Conservation (phyloP, 2,888 invertebrate genomes). For the Mongoloraphidia duomilia region DNA sequence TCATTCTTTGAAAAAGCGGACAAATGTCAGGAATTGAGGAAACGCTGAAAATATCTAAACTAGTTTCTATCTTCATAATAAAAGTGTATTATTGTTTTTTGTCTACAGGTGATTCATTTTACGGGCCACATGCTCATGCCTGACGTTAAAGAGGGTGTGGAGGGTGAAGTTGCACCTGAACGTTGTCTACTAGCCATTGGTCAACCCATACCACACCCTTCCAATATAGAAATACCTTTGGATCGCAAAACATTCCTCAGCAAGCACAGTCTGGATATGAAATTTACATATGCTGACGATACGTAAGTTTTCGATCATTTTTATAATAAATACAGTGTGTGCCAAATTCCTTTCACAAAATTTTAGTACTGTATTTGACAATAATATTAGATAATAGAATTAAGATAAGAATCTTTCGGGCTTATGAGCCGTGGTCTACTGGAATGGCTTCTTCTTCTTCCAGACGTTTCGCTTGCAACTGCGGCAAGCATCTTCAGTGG, state of each 20-base stretch:
- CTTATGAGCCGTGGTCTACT: too few relatives aligned
- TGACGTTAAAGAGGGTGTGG: slow-evolving; percentile 11
- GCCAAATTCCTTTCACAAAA: background rate
- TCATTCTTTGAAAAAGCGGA: too few relatives aligned
- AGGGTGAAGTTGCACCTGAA: slow-evolving; percentile 18
- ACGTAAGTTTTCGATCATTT: slow-evolving; percentile 45
- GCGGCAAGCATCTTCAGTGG: too few relatives aligned
- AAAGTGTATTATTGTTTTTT: slow-evolving; percentile 4
- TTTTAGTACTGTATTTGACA: too few relatives aligned
- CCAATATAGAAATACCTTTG: slow-evolving; percentile 81
- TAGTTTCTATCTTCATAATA: too few relatives aligned
- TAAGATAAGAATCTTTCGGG: too few relatives aligned
- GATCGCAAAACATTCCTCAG: slow-evolving; percentile 82
- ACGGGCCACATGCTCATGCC: slow-evolving; percentile 57
- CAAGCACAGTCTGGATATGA: slow-evolving; percentile 87
- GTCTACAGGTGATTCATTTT: slow-evolving; percentile 70
- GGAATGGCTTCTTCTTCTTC: too few relatives aligned
- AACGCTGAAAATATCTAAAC: too few relatives aligned
- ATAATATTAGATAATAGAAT: too few relatives aligned
- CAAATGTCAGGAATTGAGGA: too few relatives aligned
- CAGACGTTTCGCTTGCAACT: too few relatives aligned
- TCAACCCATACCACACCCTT: slow-evolving; percentile 75
- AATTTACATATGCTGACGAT: slow-evolving; percentile 86
- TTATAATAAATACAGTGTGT: too few relatives aligned
- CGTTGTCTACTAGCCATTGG: slow-evolving; percentile 58